Percentiles rank a stretch among this genome's conserved stretches.
Conservation (phyloP, 2,113 vertebrate genomes). For the Elanoides forficatus region DNA sequence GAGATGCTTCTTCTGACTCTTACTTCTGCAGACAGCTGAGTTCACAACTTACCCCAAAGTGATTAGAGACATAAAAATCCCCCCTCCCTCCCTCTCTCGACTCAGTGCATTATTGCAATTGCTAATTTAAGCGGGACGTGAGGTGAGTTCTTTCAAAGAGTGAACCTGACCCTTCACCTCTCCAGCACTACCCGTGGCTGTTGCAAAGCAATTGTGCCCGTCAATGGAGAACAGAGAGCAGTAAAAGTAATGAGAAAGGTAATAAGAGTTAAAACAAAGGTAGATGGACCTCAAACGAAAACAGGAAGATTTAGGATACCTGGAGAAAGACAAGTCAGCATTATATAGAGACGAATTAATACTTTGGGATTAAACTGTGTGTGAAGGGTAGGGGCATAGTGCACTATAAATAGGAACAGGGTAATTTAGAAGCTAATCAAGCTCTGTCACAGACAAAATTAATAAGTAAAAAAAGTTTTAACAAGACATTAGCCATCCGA, state of each 20-base stretch:
- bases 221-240: conserved; percentile 40
- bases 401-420: conserved; percentile 77
- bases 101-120: background rate
- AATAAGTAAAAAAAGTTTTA: conserved; percentile 81
- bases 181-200: background rate
- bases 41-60: background rate
- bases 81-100: background rate
- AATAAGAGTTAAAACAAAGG: conserved; percentile 63
- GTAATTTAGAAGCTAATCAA: conserved; percentile 82
- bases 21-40: background rate
- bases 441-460: conserved; percentile 80
- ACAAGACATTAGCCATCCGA: conserved; percentile 77
- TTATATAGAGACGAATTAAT: conserved; percentile 80
- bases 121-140: background rate
- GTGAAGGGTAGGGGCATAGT: conserved; percentile 79
- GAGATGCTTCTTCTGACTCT: background rate
- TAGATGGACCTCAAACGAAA: conserved; percentile 66
- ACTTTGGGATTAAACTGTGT: conserved; percentile 83
- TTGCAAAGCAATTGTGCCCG: conserved; percentile 46
- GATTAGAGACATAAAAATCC: background rate
- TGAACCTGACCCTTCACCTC: conserved; percentile 42
- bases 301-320: conserved; percentile 76
- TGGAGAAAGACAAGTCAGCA: conserved; percentile 76
- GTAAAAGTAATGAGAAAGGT: conserved; percentile 49
- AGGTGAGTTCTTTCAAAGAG: conserved; percentile 41